Percentiles rank a stretch among this genome's conserved stretches.
phyloP scores from a whole-genome alignment of 2,797 vertebrate genomes.

The Onychomys torridus region DNA sequence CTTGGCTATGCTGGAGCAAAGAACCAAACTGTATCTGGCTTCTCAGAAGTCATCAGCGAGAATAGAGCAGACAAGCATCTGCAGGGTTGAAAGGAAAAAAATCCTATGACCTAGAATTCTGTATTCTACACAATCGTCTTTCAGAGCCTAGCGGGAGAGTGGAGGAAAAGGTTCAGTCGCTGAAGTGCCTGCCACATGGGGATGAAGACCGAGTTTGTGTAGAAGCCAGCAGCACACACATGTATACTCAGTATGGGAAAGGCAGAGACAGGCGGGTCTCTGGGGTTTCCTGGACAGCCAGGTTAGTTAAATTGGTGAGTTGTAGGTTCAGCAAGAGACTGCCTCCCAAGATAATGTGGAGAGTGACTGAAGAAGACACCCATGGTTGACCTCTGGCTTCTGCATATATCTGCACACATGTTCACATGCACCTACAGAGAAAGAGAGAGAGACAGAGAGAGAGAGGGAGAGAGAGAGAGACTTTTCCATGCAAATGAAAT shows the following conservation, averaged over 20 bases:
- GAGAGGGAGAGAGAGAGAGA: background rate
- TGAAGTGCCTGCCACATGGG: background rate
- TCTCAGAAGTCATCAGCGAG: background rate
- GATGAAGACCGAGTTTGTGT: background rate
- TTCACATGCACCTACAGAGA: background rate
- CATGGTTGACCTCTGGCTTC: background rate
- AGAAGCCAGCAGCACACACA: background rate
- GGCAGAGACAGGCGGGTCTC: background rate
- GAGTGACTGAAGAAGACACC: background rate
- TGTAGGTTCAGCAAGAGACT: background rate
- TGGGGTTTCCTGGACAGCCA: background rate
- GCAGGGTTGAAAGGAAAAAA: background rate
- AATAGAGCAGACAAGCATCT: background rate
- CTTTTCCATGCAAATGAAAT: background rate
- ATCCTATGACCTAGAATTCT: too few species aligned
- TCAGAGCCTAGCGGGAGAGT: background rate
- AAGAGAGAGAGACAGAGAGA: too few species aligned
- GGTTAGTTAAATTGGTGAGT: background rate
- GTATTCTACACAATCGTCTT: background rate
- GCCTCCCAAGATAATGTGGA: background rate
- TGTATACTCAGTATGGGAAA: background rate
- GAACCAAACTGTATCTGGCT: too few species aligned
- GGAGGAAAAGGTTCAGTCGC: background rate
- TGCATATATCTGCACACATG: background rate
- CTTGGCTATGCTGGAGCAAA: too few species aligned